These are phyloP conservation scores for Geotria australis DNA, from an alignment of 2,797 vertebrate species.

Conservation along the genomic window DNA sequence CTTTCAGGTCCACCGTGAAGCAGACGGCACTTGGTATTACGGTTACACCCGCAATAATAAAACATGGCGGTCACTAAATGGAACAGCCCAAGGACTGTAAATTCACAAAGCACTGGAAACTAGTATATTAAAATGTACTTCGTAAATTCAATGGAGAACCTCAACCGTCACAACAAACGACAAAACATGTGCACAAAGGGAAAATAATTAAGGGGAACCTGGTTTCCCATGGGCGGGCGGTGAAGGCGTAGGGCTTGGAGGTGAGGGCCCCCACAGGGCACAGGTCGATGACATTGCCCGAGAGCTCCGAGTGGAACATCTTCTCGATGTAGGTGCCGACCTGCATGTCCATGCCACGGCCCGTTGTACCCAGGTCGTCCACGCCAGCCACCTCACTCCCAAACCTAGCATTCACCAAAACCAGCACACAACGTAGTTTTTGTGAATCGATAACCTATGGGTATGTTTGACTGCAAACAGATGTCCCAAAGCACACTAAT, in stretches of 20 bases:
- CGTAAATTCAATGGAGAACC: neutral
- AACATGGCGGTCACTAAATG: too few relatives aligned
- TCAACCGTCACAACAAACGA: neutral
- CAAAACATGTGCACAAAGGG: neutral
- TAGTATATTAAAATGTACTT: too few relatives aligned
- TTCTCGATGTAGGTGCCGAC: constrained; percentile 90
- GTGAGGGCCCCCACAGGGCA: constrained; percentile 71
- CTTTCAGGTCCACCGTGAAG: too few relatives aligned
- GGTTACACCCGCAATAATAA: too few relatives aligned
- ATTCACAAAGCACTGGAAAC: too few relatives aligned
- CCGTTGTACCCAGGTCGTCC: constrained; percentile 82
- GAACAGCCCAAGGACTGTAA: too few relatives aligned
- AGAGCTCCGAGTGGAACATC: constrained; percentile 95
- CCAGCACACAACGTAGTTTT: neutral
- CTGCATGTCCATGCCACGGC: constrained; percentile 75
- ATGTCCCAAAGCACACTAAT: too few relatives aligned
- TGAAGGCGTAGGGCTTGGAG: constrained; percentile 90
- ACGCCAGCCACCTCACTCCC: constrained; percentile 80
- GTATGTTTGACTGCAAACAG: too few relatives aligned
- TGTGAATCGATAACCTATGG: too few relatives aligned
- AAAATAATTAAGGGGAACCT: constrained; percentile 14
- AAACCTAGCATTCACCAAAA: constrained; percentile 14
- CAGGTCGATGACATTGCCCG: constrained; percentile 58
- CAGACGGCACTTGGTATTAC: too few relatives aligned
- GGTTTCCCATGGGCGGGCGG: constrained; percentile 60